A percentile compares a stretch with the other conserved stretches of the same genome.
Conservation (phyloP, 2,113 vertebrate genomes). For the Struthio camelus region DNA sequence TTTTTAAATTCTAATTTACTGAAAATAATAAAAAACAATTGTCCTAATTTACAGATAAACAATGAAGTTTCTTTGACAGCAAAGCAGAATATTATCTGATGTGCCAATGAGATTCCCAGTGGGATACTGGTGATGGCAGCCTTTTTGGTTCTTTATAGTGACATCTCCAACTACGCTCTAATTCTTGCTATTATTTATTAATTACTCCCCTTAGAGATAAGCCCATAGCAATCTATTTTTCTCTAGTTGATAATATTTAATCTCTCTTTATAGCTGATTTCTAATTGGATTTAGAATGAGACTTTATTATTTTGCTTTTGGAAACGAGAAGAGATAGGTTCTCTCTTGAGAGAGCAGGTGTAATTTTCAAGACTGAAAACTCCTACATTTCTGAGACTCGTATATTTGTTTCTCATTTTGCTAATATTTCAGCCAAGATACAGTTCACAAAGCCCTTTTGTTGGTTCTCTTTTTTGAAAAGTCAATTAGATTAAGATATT, state of each 20-base stretch:
- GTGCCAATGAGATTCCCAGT: neutral
- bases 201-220: neutral
- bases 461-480: neutral
- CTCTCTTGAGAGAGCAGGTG: neutral
- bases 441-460: neutral
- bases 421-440: neutral
- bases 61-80: neutral
- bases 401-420: constrained; percentile 49
- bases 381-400: neutral
- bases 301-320: neutral
- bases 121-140: neutral
- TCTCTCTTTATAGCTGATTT: neutral
- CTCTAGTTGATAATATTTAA: neutral
- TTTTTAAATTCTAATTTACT: neutral
- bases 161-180: neutral
- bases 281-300: neutral
- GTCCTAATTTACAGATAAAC: neutral
- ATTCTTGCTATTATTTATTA: neutral
- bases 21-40: neutral
- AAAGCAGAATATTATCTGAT: neutral
- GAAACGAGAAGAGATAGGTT: neutral
- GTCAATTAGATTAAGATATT: constrained; percentile 11
- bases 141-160: neutral
- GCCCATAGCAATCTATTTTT: neutral
- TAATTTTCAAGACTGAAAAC: constrained; percentile 9